Conservation (phyloP, 2,113 vertebrate species). For the Trogon melanurus region DNA sequence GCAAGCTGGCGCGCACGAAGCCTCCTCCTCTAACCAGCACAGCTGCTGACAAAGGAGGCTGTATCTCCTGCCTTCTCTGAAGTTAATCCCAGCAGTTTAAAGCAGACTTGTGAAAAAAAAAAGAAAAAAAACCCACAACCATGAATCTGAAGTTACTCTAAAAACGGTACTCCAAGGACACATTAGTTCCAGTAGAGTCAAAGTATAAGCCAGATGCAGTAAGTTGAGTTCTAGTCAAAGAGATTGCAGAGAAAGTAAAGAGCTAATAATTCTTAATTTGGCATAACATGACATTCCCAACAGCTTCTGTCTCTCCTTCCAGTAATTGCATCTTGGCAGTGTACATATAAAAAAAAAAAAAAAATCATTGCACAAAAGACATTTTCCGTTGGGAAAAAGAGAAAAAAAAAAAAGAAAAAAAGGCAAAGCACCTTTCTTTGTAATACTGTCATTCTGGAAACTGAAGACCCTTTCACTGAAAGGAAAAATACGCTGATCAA, state of each 20-base stretch:
- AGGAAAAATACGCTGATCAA: background rate
- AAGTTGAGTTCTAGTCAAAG: slow-evolving; percentile 16
- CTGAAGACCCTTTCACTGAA: background rate
- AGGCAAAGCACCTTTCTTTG: slow-evolving; percentile 30
- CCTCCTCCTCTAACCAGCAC: background rate
- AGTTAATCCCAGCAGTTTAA: slow-evolving; percentile 54
- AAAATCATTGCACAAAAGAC: background rate
- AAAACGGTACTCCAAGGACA: slow-evolving; percentile 54
- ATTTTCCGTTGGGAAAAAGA: background rate
- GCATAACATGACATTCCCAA: slow-evolving; percentile 43
- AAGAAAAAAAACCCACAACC: too few relatives aligned
- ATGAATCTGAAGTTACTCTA: slow-evolving; percentile 42
- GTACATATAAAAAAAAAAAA: background rate
- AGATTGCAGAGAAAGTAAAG: slow-evolving; percentile 36
- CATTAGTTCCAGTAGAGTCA: slow-evolving; percentile 59
- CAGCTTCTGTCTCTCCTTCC: slow-evolving; percentile 26
- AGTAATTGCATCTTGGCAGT: background rate
- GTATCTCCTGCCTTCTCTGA: slow-evolving; percentile 30
- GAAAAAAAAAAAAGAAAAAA: background rate
- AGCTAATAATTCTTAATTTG: slow-evolving; percentile 63
- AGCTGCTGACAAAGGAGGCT: slow-evolving; percentile 45
- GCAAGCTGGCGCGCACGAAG: background rate
- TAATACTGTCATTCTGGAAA: background rate
- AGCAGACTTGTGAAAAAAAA: slow-evolving; percentile 18
- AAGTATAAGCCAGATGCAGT: slow-evolving; percentile 15